phyloP scores from a whole-genome alignment of 2,888 invertebrate genomes.

The Zhengitettix transpicula region DNA sequence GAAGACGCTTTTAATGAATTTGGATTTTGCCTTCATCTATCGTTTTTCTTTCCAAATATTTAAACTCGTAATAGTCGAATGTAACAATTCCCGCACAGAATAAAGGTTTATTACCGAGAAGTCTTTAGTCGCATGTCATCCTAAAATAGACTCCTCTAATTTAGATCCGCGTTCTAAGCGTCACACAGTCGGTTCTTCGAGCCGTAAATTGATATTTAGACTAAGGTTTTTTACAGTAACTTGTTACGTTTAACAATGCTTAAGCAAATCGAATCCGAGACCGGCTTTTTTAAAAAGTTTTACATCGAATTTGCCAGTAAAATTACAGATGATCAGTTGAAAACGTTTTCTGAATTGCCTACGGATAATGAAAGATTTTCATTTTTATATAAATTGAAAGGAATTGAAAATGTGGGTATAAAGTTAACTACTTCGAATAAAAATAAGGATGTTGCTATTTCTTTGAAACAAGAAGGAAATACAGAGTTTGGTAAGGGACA shows the following conservation, averaged over 20 bases:
- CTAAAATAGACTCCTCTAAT: too few species aligned
- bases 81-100: too few species aligned
- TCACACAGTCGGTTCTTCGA: too few species aligned
- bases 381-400: constrained; percentile 27
- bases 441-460: constrained; percentile 38
- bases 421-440: constrained; percentile 33
- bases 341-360: constrained; percentile 43
- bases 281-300: constrained; percentile 40
- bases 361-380: constrained; percentile 47
- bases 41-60: too few species aligned
- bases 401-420: constrained; percentile 20
- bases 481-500: constrained; percentile 52
- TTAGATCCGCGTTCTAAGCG: too few species aligned
- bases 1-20: too few species aligned
- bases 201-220: too few species aligned
- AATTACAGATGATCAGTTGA: constrained; percentile 37
- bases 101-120: too few species aligned
- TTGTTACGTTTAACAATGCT: neutral
- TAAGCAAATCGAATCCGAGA: neutral
- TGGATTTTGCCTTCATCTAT: too few species aligned
- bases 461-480: constrained; percentile 54
- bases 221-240: too few species aligned
- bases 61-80: too few species aligned
- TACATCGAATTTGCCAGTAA: constrained; percentile 40
- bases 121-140: too few species aligned